Evolutionary conservation across 2,888 invertebrate species (phyloP), one percentile per base, ranked within the genome.

Genomic region (Cheilosia variabilis): DNA sequence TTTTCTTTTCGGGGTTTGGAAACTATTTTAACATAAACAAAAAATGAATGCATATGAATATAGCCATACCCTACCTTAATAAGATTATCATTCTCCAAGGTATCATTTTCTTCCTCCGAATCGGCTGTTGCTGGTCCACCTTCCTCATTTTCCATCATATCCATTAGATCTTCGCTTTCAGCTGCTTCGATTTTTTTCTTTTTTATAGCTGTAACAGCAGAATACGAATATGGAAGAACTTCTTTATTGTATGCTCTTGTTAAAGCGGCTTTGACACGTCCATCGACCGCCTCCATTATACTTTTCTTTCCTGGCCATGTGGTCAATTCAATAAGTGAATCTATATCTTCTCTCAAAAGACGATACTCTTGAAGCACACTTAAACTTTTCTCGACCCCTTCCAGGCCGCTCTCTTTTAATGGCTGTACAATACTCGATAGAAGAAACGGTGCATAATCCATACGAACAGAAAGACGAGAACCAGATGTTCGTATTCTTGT

Each of bases 181-280:
- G 92, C 93, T 2, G 93, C 93, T 17, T 90, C 91, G 0, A 92
- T 93, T 55, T 94, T 94, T 69, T 95, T 95, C 88, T 95, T 95
- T 88, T 95, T 95, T 5, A 94, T 91, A 1, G 93, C 92, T 5
- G 94, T 93, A 53, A 94, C 95, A 89, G 89, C 91, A 10, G 97
- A 95, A 92, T 98, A 98, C 0, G 98, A 97, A 71, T 96, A 94
- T 72, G 96, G 93, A 60, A 94, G 93, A 0, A 95, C 94, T 87
- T 95, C 95, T 91, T 99, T 99, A 92, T 99, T 99, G 91, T 97
- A 98, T 0, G 96, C 93, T 52, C 98, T 94, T 0, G 99, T 99
- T 91, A 99, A 96, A 0, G 98, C 97, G 0, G 98, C 95, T 93
- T 99, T 99, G 0, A 97, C 96, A 93, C 96, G 96, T 15, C 95